phyloP scores from a whole-genome alignment of 2,888 invertebrate genomes.

The Drosophila fungiperda region DNA sequence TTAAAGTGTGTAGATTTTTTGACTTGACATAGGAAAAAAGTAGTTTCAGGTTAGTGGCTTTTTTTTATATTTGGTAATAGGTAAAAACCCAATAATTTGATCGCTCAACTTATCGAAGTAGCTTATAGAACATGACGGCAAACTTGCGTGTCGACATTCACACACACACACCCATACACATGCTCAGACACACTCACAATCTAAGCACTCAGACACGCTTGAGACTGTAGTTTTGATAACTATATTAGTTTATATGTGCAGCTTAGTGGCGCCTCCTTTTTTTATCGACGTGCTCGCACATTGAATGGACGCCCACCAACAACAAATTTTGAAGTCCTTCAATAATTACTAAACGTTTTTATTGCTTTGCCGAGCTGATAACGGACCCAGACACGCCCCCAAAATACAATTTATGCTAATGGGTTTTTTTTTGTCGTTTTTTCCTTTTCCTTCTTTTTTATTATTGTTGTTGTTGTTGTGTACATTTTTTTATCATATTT shows the following conservation, averaged over 20 bases:
- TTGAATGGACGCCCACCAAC: constrained; percentile 38
- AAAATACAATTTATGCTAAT: constrained; percentile 64
- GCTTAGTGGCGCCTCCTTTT: constrained; percentile 15
- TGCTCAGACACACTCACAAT: not conserved
- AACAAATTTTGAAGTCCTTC: constrained; percentile 28
- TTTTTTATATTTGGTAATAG: constrained; percentile 49
- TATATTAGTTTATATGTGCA: constrained; percentile 54
- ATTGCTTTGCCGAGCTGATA: constrained; percentile 70
- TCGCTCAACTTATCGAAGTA: constrained; percentile 77
- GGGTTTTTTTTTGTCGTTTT: constrained; percentile 27
- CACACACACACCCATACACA: constrained; percentile 12
- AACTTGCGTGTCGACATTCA: constrained; percentile 68
- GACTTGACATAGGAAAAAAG: not conserved
- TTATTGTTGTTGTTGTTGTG: not conserved
- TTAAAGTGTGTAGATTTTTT: not conserved
- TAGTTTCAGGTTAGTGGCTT: constrained; percentile 14
- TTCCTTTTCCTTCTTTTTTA: constrained; percentile 24
- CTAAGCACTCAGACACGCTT: constrained; percentile 39
- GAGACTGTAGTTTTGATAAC: constrained; percentile 64
- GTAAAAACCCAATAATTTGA: constrained; percentile 63
- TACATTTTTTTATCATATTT: constrained; percentile 28
- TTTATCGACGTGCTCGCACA: constrained; percentile 63
- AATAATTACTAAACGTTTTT: constrained; percentile 77
- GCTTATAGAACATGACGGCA: constrained; percentile 65
- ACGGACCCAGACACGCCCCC: constrained; percentile 28